A percentile compares a stretch with the other conserved stretches of the same genome.
Conservation (phyloP, 2,797 vertebrate genomes). For the Chelon auratus region DNA sequence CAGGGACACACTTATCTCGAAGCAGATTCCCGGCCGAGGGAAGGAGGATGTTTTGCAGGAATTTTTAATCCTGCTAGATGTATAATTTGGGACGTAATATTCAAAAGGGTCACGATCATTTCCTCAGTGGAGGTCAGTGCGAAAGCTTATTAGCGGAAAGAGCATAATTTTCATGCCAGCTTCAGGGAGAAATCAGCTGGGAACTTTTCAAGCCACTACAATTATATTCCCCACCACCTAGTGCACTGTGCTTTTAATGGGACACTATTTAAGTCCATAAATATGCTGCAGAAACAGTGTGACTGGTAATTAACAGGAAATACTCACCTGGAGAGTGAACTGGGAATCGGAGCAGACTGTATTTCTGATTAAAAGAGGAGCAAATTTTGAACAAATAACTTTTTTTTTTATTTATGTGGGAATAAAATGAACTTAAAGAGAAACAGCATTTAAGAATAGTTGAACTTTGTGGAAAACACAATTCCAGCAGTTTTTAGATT, state of each 20-base stretch:
- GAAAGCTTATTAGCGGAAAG: conserved; percentile 64
- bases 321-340: conserved; percentile 39
- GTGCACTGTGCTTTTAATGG: conserved; percentile 48
- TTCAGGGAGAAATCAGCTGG: conserved; percentile 38
- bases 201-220: conserved; percentile 41
- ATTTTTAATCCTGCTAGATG: conserved; percentile 24
- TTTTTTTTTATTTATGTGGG: neutral
- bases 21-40: conserved; percentile 31
- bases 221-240: conserved; percentile 50
- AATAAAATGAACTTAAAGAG: neutral
- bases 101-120: conserved; percentile 32
- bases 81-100: conserved; percentile 30
- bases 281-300: conserved; percentile 37
- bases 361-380: conserved; percentile 4
- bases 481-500: too few relatives aligned
- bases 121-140: conserved; percentile 46
- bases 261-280: conserved; percentile 47
- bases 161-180: conserved; percentile 60
- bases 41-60: conserved; percentile 26
- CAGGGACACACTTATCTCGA: conserved; percentile 26
- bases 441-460: neutral
- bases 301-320: conserved; percentile 46
- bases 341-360: conserved; percentile 13
- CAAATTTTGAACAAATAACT: neutral
- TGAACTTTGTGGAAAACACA: neutral